Conservation (phyloP, 2,797 vertebrate species). For the Phalloptychus januarius region DNA sequence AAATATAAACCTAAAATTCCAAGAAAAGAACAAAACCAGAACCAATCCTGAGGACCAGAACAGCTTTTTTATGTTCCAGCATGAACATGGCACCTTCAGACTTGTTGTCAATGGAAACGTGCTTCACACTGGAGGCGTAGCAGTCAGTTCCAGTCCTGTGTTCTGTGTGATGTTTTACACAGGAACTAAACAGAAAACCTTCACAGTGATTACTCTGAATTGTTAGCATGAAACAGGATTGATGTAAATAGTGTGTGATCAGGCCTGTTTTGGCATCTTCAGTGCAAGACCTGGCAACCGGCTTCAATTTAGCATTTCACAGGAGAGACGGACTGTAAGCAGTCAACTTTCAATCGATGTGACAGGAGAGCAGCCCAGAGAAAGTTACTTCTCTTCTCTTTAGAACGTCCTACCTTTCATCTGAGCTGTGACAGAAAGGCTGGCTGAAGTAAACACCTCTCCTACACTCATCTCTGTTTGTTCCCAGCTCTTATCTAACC, state of each 20-base stretch:
- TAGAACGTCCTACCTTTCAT: slow-evolving; percentile 8
- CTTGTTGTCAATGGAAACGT: not conserved
- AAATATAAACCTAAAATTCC: not conserved
- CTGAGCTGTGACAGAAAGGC: slow-evolving; percentile 74
- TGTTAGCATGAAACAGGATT: not conserved
- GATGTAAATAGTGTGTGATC: not conserved
- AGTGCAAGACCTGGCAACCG: not conserved
- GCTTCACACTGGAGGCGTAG: not conserved
- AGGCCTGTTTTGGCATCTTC: not conserved
- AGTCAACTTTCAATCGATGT: slow-evolving; percentile 12
- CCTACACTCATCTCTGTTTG: slow-evolving; percentile 36
- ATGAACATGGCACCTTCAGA: not conserved
- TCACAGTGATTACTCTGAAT: not conserved
- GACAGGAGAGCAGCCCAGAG: slow-evolving; percentile 29
- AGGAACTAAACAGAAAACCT: not conserved
- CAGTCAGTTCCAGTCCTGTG: not conserved
- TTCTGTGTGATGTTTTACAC: not conserved
- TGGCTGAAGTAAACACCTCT: slow-evolving; percentile 53
- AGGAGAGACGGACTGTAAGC: not conserved
- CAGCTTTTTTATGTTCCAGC: not conserved
- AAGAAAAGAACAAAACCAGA: not conserved
- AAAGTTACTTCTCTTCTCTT: slow-evolving; percentile 10
- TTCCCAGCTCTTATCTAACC: slow-evolving; percentile 48
- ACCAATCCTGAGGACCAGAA: not conserved
- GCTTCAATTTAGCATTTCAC: not conserved